Evolutionary conservation across 2,113 vertebrate species (phyloP).

Genomic region (Capra hircus): DNA sequence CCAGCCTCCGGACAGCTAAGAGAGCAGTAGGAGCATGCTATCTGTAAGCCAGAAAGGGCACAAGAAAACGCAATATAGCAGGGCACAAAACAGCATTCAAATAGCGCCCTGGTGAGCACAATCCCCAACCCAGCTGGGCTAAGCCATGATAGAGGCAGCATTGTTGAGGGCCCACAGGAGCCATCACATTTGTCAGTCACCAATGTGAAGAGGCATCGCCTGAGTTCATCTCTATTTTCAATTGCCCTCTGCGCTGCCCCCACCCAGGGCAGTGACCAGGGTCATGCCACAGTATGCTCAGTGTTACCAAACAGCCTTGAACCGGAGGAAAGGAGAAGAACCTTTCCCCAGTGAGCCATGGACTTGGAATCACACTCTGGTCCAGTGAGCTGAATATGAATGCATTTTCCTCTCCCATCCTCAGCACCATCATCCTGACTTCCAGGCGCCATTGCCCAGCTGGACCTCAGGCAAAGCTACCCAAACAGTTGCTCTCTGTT

Average conservation of each 20-base stretch:
- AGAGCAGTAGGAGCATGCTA: neutral
- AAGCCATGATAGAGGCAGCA: neutral
- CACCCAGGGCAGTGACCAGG: neutral
- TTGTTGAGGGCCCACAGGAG: neutral
- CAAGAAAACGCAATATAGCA: neutral
- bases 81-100: neutral
- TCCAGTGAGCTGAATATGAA: neutral
- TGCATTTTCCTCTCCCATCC: neutral
- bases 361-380: neutral
- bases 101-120: neutral
- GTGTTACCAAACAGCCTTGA: neutral
- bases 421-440: neutral
- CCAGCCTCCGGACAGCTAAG: neutral
- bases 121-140: neutral
- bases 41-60: neutral
- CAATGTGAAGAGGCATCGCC: neutral
- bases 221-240: accelerated
- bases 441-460: neutral
- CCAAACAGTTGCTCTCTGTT: neutral
- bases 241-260: no score
- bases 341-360: neutral
- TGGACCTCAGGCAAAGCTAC: neutral
- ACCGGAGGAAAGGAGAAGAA: neutral
- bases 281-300: neutral
- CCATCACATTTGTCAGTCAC: neutral